phyloP scores from a whole-genome alignment of 2,797 vertebrate species.

The Sarcophilus harrisii region DNA sequence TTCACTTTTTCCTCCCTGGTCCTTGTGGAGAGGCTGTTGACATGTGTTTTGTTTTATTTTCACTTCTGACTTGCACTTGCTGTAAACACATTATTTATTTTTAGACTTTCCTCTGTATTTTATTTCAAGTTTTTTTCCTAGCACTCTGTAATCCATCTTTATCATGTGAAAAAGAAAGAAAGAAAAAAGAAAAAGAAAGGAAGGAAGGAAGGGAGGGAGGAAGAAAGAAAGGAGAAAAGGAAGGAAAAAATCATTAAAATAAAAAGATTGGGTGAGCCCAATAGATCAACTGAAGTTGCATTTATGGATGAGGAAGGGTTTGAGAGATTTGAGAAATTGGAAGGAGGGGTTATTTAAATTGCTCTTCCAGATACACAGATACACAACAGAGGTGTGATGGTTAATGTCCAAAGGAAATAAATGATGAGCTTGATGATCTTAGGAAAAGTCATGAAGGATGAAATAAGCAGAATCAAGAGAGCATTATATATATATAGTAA shows the following conservation, averaged over 20 bases:
- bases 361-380: constrained; percentile 17
- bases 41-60: constrained; percentile 72
- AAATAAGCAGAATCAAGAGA: too few species aligned
- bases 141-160: constrained; percentile 64
- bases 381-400: constrained; percentile 12
- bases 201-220: too few species aligned
- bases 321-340: background rate
- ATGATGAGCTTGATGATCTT: too few species aligned
- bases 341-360: constrained; percentile 7
- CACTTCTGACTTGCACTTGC: constrained; percentile 53
- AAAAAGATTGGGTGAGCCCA: constrained; percentile 53
- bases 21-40: constrained; percentile 58
- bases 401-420: background rate
- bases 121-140: constrained; percentile 69
- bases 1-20: constrained; percentile 4
- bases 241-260: constrained; percentile 15
- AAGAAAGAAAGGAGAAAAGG: too few species aligned
- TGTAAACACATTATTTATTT: constrained; percentile 72
- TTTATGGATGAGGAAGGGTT: background rate
- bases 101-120: constrained; percentile 64
- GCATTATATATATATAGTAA: too few species aligned
- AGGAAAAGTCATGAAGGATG: too few species aligned
- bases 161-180: constrained; percentile 68
- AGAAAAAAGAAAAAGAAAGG: constrained; percentile 49
- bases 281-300: constrained; percentile 30